Conservation (phyloP, 2,888 invertebrate genomes). For the Agrochola litura region DNA sequence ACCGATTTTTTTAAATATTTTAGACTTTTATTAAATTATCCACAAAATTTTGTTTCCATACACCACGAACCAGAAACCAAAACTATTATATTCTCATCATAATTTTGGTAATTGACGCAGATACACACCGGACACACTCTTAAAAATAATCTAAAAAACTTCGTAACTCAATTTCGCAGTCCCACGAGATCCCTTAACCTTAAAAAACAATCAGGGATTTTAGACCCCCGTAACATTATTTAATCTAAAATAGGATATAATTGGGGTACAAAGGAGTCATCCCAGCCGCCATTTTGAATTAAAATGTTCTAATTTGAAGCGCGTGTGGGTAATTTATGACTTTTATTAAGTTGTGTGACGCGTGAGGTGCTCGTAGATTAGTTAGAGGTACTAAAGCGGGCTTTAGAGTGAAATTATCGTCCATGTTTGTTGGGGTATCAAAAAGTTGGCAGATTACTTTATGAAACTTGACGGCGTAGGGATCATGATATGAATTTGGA, state of each 20-base stretch:
- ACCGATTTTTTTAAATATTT: no score
- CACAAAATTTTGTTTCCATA: background rate
- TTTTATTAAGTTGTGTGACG: constrained; percentile 42
- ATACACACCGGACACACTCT: background rate
- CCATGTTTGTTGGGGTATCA: background rate
- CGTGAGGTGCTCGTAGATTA: constrained; percentile 15
- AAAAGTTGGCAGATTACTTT: background rate
- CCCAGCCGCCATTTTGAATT: constrained; percentile 54
- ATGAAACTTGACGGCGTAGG: background rate
- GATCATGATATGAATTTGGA: background rate
- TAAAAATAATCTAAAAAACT: background rate
- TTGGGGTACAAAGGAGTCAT: constrained; percentile 37
- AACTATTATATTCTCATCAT: background rate
- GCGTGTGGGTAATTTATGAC: constrained; percentile 42
- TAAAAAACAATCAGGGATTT: constrained; percentile 41
- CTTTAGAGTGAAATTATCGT: background rate
- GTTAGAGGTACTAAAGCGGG: background rate
- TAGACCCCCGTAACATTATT: constrained; percentile 47
- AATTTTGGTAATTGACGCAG: background rate
- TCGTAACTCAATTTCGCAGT: constrained; percentile 17
- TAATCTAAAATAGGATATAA: constrained; percentile 47
- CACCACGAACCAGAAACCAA: background rate
- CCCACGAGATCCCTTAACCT: constrained; percentile 17
- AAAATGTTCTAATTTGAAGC: constrained; percentile 57
- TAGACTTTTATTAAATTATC: background rate